Evolutionary conservation across 2,113 vertebrate species (phyloP).

Genomic region (Leucoraja erinaceus): DNA sequence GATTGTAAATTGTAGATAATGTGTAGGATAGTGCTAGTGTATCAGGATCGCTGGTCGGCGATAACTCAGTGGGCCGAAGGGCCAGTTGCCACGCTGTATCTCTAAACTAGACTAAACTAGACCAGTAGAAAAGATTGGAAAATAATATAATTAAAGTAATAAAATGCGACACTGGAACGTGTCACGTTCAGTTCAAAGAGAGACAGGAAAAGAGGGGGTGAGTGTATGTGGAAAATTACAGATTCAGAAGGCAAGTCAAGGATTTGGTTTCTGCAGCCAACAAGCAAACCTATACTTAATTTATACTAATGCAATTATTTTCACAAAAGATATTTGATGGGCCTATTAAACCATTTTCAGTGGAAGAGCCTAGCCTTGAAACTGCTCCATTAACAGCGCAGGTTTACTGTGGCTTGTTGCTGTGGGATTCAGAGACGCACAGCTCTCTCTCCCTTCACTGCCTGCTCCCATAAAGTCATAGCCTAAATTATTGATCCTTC

Average conservation of each 20-base stretch:
- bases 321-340: conserved; percentile 16
- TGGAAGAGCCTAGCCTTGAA: conserved; percentile 11
- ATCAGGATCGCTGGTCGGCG: no score
- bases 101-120: background rate
- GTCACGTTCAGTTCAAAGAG: background rate
- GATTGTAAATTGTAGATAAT: no score
- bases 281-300: conserved; percentile 23
- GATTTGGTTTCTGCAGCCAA: background rate
- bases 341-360: conserved; percentile 1
- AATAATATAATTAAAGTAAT: background rate
- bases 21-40: no score
- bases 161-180: background rate
- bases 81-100: no score
- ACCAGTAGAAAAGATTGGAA: background rate
- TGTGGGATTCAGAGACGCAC: background rate
- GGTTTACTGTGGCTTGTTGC: background rate
- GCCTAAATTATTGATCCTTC: conserved; percentile 98
- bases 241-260: conserved; percentile 2
- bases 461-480: conserved; percentile 78
- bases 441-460: conserved; percentile 61
- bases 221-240: background rate
- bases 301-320: conserved; percentile 30
- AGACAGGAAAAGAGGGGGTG: background rate
- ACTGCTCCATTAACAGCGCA: background rate
- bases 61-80: no score